Conservation (phyloP, 2,888 invertebrate species). For the Lydus trimaculatus region DNA sequence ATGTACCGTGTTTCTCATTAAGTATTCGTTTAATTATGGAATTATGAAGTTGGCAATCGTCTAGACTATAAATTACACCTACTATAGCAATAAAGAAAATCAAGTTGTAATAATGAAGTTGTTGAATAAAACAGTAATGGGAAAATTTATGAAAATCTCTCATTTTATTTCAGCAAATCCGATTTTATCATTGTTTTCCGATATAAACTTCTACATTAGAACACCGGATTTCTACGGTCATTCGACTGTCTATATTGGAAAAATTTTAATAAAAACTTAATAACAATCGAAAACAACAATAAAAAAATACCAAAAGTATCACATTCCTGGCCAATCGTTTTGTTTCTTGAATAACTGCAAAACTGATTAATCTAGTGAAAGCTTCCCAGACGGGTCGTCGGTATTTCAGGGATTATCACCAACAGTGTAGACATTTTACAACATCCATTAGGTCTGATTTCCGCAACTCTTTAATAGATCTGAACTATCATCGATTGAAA, state of each 20-base stretch:
- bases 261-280: neutral
- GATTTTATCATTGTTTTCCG: neutral
- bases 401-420: conserved; percentile 45
- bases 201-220: neutral
- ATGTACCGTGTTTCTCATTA: neutral
- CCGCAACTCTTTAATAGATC: conserved; percentile 44
- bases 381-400: conserved; percentile 44
- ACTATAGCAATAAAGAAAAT: neutral
- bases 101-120: neutral
- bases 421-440: conserved; percentile 42
- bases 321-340: conserved; percentile 27
- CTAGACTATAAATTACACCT: conserved; percentile 5
- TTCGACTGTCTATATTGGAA: neutral
- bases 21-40: conserved; percentile 11
- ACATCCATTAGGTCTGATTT: conserved; percentile 45
- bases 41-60: conserved; percentile 5
- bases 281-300: neutral
- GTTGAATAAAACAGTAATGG: neutral
- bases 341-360: conserved; percentile 37
- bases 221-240: neutral
- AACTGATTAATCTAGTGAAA: conserved; percentile 46
- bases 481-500: conserved; percentile 19
- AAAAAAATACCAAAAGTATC: neutral
- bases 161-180: neutral
- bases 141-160: conserved; percentile 10